Conservation (phyloP, 2,888 invertebrate species). For the Neoitamus cyanurus region DNA sequence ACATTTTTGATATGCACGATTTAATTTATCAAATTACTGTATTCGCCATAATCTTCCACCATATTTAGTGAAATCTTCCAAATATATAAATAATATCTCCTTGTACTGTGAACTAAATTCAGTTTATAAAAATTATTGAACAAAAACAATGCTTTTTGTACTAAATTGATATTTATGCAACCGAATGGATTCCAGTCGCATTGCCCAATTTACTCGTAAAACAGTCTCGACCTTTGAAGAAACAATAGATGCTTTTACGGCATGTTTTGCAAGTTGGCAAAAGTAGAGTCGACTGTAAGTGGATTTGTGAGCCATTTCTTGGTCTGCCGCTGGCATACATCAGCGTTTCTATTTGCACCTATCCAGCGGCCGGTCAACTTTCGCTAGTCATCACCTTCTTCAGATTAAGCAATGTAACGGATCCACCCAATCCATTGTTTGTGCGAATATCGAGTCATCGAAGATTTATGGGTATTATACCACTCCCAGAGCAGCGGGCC, state of each 20-base stretch:
- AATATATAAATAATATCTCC: too few species aligned
- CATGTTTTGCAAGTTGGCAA: not conserved
- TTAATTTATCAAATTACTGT: too few species aligned
- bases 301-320: not conserved
- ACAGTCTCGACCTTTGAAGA: not conserved
- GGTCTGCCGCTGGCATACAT: not conserved
- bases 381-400: constrained; percentile 26
- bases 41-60: too few species aligned
- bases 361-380: not conserved
- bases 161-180: not conserved
- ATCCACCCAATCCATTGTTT: constrained; percentile 22
- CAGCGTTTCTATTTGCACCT: not conserved
- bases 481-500: constrained; percentile 8
- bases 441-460: constrained; percentile 16
- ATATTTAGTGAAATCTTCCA: too few species aligned
- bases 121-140: too few species aligned
- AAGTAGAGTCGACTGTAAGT: not conserved
- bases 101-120: too few species aligned
- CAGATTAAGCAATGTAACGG: constrained; percentile 11
- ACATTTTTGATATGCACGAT: too few species aligned
- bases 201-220: not conserved
- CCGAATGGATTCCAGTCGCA: not conserved
- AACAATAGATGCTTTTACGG: not conserved
- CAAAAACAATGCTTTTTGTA: too few species aligned
- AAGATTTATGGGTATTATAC: not conserved